Base-by-base conservation (phyloP, 2,113 vertebrate species). In the Gallinago undulata region DNA sequence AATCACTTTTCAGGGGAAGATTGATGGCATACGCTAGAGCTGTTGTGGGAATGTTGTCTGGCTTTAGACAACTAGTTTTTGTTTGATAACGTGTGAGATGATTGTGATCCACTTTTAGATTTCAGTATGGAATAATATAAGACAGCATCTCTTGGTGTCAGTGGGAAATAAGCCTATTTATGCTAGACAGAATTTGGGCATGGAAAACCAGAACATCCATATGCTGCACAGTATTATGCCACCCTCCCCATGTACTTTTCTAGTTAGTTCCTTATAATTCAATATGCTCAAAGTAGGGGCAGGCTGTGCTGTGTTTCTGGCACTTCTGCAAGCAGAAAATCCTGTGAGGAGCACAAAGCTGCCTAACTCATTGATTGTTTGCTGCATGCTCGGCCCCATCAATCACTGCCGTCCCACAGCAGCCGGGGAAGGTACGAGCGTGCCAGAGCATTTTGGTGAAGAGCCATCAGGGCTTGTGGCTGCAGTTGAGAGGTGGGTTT, bases 81-180 rank as follows among this genome's bases (percentile, higher is more conserved):
- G 39, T 93, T 90, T 86, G 62, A 68, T 76, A 72, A 51, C 56
- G 24, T 77, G 57, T 11, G 39, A 69, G 27, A 56, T 73, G 41
- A 77, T 79, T 19, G 8, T 45, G 83, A 62, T 66, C 45, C 45
- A 27, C 35, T 88, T 95, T 86, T 57, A 87, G 79, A 80, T 93
- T 97, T 85, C 79, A 86, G 14, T 35, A 64, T 2, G 5, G 33
- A 62, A 69, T 55, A 82, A 57, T 56, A 24, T 19, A 88, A 91
- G 60, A 64, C 78, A 95, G 27, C 41, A 66, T 19, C 56, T 87
- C 66, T 78, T 67, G 69, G 68, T 89, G 25, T 73, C 45, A 62
- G n/a, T 92, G 79, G 76, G 82, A 94, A 96, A 88, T 41, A 48
- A 90, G 75, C 53, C 89, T 92, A 86, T 85, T 92, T 74, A 66